Percentiles rank a stretch among this genome's conserved stretches.
phyloP scores from a whole-genome alignment of 2,797 vertebrate genomes.

The Coreius guichenoti region DNA sequence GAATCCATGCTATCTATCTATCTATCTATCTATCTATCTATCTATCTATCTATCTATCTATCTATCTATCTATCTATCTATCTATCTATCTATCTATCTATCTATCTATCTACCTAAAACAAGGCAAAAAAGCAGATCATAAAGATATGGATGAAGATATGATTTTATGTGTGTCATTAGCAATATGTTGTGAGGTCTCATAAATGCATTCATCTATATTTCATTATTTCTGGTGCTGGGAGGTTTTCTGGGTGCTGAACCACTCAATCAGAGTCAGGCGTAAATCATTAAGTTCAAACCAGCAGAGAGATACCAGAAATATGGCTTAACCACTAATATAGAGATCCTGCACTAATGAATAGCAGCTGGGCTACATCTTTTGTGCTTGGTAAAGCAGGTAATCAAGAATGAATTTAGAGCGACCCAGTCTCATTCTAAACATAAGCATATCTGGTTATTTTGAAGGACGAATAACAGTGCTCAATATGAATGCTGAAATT shows the following conservation, averaged over 20 bases:
- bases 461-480: neutral
- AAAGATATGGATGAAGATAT: neutral
- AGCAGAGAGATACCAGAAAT: conserved; percentile 1
- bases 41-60: neutral
- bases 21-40: conserved; percentile 5
- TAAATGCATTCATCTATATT: conserved; percentile 44
- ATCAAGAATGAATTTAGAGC: neutral
- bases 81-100: neutral
- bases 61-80: neutral
- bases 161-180: neutral
- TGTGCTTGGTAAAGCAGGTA: neutral
- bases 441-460: neutral
- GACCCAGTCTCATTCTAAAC: neutral
- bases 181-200: neutral
- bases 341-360: conserved; percentile 7
- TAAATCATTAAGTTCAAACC: neutral
- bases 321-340: neutral
- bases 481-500: neutral
- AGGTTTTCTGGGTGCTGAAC: conserved; percentile 20
- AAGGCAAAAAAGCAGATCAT: neutral
- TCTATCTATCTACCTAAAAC: neutral
- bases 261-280: neutral
- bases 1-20: neutral
- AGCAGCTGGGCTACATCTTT: neutral
- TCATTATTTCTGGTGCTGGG: conserved; percentile 20